Evolutionary conservation across 2,113 vertebrate species (phyloP).

Genomic region (Pantherophis guttatus): DNA sequence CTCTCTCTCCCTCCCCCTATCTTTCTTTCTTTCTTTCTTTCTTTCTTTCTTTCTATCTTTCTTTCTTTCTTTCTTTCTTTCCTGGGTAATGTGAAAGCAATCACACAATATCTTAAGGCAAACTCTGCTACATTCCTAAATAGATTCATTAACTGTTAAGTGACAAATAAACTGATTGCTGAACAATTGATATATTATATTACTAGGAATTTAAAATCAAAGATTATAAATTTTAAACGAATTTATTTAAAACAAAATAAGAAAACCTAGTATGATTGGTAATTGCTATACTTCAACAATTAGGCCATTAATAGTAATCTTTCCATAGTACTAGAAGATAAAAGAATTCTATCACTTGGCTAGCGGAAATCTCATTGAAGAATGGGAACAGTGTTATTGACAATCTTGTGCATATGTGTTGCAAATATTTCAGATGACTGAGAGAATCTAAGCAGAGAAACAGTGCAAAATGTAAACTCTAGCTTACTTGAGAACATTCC

Average conservation of each 20-base stretch:
- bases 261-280: not conserved
- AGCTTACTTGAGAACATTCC: not conserved
- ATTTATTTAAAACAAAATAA: not conserved
- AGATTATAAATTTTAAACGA: not conserved
- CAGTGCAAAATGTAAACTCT: not conserved
- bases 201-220: not conserved
- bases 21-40: too few relatives aligned
- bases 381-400: not conserved
- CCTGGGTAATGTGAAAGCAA: not conserved
- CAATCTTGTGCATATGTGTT: not conserved
- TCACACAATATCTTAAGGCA: not conserved
- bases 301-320: not conserved
- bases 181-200: not conserved
- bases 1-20: too few relatives aligned
- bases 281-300: not conserved
- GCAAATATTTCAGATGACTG: not conserved
- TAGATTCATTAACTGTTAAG: not conserved
- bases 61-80: not conserved
- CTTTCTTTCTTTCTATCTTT: too few relatives aligned
- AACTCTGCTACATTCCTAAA: not conserved
- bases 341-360: not conserved
- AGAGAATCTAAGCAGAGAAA: not conserved
- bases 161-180: not conserved
- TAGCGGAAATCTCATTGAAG: not conserved
- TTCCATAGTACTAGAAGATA: not conserved